A percentile compares a stretch with the other conserved stretches of the same genome.
Evolutionary conservation across 53 echinoderm and acorn worm species (phyloP).

Genomic region (Patiria pectinifera): DNA sequence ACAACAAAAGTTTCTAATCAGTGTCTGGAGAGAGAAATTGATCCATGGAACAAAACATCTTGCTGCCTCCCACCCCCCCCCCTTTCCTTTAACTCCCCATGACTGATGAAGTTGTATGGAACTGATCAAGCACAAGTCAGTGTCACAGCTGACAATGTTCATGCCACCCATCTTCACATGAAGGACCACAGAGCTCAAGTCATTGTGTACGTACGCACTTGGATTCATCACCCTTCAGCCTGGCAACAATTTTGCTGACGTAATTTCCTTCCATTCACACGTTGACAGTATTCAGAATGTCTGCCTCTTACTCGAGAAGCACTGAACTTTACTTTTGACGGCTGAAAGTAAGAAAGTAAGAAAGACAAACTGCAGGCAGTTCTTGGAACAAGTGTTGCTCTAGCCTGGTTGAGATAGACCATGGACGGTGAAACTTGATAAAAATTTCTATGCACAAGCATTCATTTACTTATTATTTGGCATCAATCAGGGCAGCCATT

Average conservation of each 20-base stretch:
- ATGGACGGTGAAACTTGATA: too few species aligned
- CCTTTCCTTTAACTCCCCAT: not conserved
- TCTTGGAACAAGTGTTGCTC: too few species aligned
- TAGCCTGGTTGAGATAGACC: too few species aligned
- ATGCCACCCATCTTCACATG: slow-evolving; percentile 2
- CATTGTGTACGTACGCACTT: not conserved
- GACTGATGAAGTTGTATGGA: not conserved
- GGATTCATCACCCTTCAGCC: not conserved
- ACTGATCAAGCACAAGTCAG: not conserved
- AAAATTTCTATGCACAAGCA: too few species aligned
- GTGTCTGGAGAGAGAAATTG: not conserved
- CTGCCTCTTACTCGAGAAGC: not conserved
- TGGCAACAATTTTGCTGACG: not conserved
- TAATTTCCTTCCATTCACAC: not conserved
- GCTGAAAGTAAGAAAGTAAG: not conserved
- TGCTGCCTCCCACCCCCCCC: not conserved
- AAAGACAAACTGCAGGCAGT: too few species aligned
- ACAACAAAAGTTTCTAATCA: not conserved
- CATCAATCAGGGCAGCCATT: too few species aligned
- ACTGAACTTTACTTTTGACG: not conserved
- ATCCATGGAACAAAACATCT: not conserved
- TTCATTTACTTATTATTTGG: too few species aligned
- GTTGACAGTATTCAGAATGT: not conserved
- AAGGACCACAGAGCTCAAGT: slow-evolving; percentile 22
- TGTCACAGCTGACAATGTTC: not conserved